phyloP scores from a whole-genome alignment of 2,888 invertebrate species.

The Apodemia duryi region DNA sequence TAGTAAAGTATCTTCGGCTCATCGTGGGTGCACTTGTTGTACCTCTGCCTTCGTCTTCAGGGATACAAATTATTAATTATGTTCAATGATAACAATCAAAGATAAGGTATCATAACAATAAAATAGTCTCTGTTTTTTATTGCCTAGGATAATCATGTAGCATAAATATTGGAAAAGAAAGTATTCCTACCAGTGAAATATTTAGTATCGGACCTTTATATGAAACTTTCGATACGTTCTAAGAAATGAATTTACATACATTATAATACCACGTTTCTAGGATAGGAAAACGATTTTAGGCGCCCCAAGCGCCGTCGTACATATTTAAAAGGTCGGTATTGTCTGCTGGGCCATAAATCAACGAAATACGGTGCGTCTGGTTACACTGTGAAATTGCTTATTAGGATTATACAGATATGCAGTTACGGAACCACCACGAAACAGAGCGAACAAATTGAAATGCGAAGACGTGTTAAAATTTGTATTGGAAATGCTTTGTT shows the following conservation, averaged over 20 bases:
- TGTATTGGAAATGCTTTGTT: too few species aligned
- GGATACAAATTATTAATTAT: too few species aligned
- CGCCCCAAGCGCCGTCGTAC: neutral
- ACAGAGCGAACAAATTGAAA: too few species aligned
- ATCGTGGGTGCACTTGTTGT: too few species aligned
- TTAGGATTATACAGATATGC: neutral
- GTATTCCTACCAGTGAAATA: neutral
- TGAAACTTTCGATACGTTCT: conserved; percentile 5
- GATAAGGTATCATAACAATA: too few species aligned
- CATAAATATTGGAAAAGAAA: neutral
- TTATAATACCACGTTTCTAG: conserved; percentile 11
- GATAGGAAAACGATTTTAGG: conserved; percentile 14
- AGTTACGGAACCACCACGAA: too few species aligned
- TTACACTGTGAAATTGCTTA: conserved; percentile 4
- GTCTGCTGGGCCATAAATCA: conserved; percentile 1
- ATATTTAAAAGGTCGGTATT: conserved; percentile 5
- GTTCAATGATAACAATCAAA: too few species aligned
- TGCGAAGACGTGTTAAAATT: too few species aligned
- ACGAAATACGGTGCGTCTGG: neutral
- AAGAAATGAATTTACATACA: conserved; percentile 13
- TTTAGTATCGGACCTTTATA: neutral
- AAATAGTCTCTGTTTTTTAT: too few species aligned
- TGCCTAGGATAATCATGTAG: too few species aligned
- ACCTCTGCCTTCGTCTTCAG: too few species aligned
- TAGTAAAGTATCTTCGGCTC: too few species aligned